Percentiles rank a stretch among this genome's conserved stretches.
These are phyloP conservation scores for Leptosomus discolor DNA, from an alignment of 2,113 vertebrate genomes.

Conservation along the genomic window DNA sequence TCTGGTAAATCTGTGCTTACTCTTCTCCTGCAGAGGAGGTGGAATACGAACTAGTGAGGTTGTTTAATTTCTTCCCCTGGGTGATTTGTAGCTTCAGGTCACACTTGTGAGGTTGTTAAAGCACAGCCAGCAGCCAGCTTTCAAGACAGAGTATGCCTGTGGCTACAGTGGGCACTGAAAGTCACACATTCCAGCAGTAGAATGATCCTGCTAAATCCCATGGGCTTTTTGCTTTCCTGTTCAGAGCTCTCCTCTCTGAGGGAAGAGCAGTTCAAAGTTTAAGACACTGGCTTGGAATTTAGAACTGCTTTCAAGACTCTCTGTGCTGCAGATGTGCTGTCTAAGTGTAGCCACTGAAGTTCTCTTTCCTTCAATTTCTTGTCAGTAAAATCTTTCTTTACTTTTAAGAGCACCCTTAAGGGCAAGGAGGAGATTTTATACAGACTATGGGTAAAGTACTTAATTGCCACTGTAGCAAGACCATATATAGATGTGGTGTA, in stretches of 20 bases:
- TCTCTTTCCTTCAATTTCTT: neutral
- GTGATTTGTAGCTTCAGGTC: neutral
- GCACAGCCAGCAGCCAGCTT: neutral
- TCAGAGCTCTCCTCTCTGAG: neutral
- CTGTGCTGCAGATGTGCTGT: neutral
- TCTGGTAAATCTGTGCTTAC: neutral
- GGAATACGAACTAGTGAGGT: neutral
- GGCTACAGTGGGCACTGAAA: neutral
- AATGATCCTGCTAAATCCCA: neutral
- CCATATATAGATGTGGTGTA: neutral
- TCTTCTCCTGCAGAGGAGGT: neutral
- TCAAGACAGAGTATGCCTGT: neutral
- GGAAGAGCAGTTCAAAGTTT: neutral
- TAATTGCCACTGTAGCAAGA: neutral
- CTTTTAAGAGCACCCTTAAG: neutral
- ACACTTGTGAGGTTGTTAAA: neutral
- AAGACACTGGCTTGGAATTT: neutral
- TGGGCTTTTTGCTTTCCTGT: neutral
- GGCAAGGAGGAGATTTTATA: neutral
- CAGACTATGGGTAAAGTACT: neutral
- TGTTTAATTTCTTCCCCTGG: neutral
- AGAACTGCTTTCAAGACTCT: neutral
- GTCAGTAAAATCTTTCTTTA: neutral
- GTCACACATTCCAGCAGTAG: rapidly evolving
- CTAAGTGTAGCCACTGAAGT: neutral